Percentiles rank a stretch among this genome's conserved stretches.
Conservation (phyloP, 1,140 invertebrate species). For the Chrysopa pallens region DNA sequence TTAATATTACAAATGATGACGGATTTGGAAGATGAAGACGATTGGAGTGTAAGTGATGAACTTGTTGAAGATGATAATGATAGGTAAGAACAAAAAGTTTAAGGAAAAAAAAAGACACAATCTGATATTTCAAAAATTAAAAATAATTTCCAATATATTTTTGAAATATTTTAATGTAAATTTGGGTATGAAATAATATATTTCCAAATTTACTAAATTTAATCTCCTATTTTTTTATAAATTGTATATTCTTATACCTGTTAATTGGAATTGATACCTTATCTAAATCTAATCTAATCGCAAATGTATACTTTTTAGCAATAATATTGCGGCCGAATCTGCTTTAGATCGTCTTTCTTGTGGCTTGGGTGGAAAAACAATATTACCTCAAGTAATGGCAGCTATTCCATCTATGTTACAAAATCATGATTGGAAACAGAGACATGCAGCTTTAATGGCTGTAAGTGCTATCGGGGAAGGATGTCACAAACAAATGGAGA, state of each 20-base stretch:
- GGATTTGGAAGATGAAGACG: slow-evolving; percentile 82
- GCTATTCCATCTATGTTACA: slow-evolving; percentile 75
- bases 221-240: no score
- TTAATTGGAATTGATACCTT: no score
- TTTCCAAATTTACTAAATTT: no score
- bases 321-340: slow-evolving; percentile 88
- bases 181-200: slow-evolving; percentile 18
- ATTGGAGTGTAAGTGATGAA: slow-evolving; percentile 65
- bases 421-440: slow-evolving; percentile 65
- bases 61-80: slow-evolving; percentile 75
- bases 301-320: slow-evolving; percentile 39
- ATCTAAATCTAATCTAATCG: no score
- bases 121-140: not conserved
- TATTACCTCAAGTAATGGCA: slow-evolving; percentile 74
- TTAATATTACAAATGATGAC: slow-evolving; percentile 91
- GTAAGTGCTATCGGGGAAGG: slow-evolving; percentile 96
- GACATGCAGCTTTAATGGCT: slow-evolving; percentile 95
- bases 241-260: no score
- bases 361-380: slow-evolving; percentile 86
- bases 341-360: slow-evolving; percentile 92
- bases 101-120: not conserved
- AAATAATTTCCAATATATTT: slow-evolving; percentile 16
- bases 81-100: slow-evolving; percentile 11
- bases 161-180: slow-evolving; percentile 22
- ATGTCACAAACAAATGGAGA: slow-evolving; percentile 95